Evolutionary conservation across 1,140 invertebrate species (phyloP), one percentile per base, ranked within the genome.

Genomic region (Aphidius ervi): DNA sequence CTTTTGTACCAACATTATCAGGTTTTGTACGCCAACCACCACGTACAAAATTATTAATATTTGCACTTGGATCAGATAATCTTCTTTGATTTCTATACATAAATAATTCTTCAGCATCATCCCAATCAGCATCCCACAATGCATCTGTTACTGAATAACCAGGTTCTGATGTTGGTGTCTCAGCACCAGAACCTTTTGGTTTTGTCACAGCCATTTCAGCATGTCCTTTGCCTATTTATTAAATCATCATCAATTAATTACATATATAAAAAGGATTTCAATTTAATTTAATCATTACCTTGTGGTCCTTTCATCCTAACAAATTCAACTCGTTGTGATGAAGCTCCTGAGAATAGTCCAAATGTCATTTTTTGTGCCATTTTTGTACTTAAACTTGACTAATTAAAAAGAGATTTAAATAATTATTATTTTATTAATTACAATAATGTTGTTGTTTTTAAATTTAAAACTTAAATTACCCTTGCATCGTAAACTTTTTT

Each of bases 161-260:
- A 0, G 93, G 92, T 74, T 97, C 94, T n/a, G 94, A 93, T 63
- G 92, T 92, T 3, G 95, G 94, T 4, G 95, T 98, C 76, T 98
- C 95, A 6, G 91, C 91, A 2, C 94, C 95, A 7, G 91, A 90
- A 49, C 90, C 86, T 83, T 94, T 90, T 65, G 93, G 87, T 76
- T 95, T 89, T 4, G 93, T 94, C 31, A 99, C 94, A 5, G 96
- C 97, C 91, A 99, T 96, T 82, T 99, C 97, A 1, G 96, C 96
- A 78, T 96, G 93, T 0, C 97, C 97, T 82, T 98, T 98, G 9
- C 93, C 77, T 77, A 47, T 6, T 56, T 43, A 4, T 54, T 2
- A 48, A 4, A 53, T 6, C 4, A 43, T 49, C n/a, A 56, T 46
- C 8, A 6, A 56, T 42, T 37, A 45, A 56, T 1, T 46, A 37